These are phyloP conservation scores for Orientallactaga bullata DNA, from an alignment of 2,113 vertebrate species.

Conservation along the genomic window DNA sequence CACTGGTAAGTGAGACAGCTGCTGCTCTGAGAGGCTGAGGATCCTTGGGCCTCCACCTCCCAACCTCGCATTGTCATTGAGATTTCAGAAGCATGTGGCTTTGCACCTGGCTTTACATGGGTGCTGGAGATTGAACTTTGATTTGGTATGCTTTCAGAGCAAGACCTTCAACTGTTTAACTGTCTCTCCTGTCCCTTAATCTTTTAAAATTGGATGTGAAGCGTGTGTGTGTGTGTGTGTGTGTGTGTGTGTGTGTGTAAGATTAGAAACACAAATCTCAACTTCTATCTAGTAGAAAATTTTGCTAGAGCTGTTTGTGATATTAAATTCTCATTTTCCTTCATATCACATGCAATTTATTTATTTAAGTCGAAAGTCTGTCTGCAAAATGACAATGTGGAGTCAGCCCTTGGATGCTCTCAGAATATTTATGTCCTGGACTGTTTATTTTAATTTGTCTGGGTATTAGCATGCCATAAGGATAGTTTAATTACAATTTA, in stretches of 20 bases:
- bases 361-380: slow-evolving; percentile 10
- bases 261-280: neutral
- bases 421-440: slow-evolving; percentile 40
- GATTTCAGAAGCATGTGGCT: too few species aligned
- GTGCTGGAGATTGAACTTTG: too few species aligned
- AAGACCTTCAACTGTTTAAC: too few species aligned
- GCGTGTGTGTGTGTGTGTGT: neutral
- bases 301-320: slow-evolving; percentile 29
- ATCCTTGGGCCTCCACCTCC: too few species aligned
- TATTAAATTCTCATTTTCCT: slow-evolving; percentile 46
- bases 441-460: neutral
- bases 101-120: too few species aligned
- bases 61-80: too few species aligned
- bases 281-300: neutral
- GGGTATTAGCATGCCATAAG: neutral
- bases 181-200: too few species aligned
- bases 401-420: neutral
- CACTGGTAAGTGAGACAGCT: too few species aligned
- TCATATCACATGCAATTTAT: neutral
- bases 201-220: neutral
- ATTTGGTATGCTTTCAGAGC: too few species aligned
- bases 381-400: slow-evolving; percentile 38
- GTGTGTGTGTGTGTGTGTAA: neutral
- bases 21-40: too few species aligned
- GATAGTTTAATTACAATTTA: neutral